A percentile compares a stretch with the other conserved stretches of the same genome.
These are phyloP conservation scores for Sebastes trivittatus DNA, from an alignment of 2,797 vertebrate genomes.

Conservation along the genomic window DNA sequence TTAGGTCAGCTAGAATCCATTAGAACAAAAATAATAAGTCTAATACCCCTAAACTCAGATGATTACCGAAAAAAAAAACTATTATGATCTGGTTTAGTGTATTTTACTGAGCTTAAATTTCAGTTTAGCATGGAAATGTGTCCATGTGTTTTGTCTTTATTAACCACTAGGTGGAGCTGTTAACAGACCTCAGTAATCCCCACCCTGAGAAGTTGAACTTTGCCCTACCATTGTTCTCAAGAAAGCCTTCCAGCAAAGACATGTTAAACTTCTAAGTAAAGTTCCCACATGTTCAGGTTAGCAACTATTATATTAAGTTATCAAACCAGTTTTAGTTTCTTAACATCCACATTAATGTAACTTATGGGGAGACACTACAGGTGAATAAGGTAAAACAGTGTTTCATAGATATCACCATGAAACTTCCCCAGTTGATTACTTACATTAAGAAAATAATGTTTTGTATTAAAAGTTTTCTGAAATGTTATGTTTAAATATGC, in stretches of 20 bases:
- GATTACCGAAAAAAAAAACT: background rate
- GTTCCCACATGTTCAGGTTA: background rate
- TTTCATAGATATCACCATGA: no score
- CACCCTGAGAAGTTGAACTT: background rate
- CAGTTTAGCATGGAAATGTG: background rate
- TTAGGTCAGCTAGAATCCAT: background rate
- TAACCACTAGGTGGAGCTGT: constrained; percentile 1
- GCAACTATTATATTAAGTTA: background rate
- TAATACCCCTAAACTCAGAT: background rate
- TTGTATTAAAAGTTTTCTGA: no score
- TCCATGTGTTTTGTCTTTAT: background rate
- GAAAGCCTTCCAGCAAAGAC: background rate
- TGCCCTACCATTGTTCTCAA: background rate
- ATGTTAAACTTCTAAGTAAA: background rate
- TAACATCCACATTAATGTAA: background rate
- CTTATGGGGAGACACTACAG: background rate
- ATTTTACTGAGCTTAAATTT: background rate
- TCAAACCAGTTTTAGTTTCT: background rate
- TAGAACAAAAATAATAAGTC: background rate
- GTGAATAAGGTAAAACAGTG: no score
- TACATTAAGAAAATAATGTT: no score
- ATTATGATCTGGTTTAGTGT: background rate
- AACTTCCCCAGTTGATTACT: no score
- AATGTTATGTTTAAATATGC: no score
- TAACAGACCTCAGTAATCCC: background rate